Base-by-base conservation (phyloP, 2,797 vertebrate genomes). In the Sebastes paucispinis region DNA sequence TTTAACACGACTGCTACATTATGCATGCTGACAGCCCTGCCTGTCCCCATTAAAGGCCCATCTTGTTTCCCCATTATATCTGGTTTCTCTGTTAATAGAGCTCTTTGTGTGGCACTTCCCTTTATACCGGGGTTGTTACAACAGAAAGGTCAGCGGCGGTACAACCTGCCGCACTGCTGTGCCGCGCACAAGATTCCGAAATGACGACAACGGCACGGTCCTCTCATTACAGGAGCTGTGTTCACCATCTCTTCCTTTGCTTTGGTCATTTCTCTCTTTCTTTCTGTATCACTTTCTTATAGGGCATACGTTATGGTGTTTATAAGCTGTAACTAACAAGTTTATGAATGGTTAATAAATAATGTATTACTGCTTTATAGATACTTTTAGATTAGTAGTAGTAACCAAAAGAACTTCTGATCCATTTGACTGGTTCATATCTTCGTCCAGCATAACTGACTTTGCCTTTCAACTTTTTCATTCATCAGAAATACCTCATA, bases 1-100 rank as follows among this genome's bases (percentile, higher is more conserved):
- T 95, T 95, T 94, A 93, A 93, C 90, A 93, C 69, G 79, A 86
- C 94, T 94, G 88, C 88, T 94, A 94, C 93, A 94, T 94, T 94
- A 94, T 94, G 92, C 92, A 94, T 94, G 92, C 92, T 90, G 92
- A 90, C 91, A 92, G 91, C 84, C 82, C 82, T 84, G 86, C 88
- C 90, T 92, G 90, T 93, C 91, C 92, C 92, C 89, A 93, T 94
- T 94, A 93, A 93, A 93, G 92, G 93, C 92, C 92, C 91, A 89
- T 93, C 92, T 93, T 94, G 94, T 93, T 93, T 92, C 92, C 90
- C 90, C 91, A 93, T 93, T 94, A 93, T 93, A 93, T 93, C 89
- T 91, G 92, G 82, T 92, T 93, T 90, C 88, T 89, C 82, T 85
- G 92, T 94, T 94, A 94, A 94, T 94, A 92, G 93, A 93, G 90